Base-by-base conservation (phyloP, 2,888 invertebrate species). In the Deilephila porcellus region DNA sequence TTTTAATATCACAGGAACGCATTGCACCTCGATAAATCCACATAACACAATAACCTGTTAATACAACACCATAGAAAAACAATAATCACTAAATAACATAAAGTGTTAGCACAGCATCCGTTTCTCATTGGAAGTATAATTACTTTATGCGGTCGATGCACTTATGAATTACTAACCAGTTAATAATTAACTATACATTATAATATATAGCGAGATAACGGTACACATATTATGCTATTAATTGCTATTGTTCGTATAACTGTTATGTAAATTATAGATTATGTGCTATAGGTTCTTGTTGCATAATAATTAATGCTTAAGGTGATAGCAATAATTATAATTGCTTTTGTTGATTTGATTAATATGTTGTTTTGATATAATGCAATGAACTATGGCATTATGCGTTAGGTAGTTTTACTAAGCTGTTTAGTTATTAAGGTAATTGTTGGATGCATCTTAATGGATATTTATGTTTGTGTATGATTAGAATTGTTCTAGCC, bases 131-230 rank as follows among this genome's bases (percentile, higher is more conserved):
- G 34, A 17, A 34, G 56, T 64, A 37, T 72, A 72, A 72, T 72
- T 72, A 59, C 29, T 60, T 72, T 64, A 64, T 37, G 34, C 72
- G 64, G 72, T 72, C 72, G 72, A 67, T 72, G 72, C 72, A 60
- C 72, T 56, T 53, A n/a, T 72, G 56, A 64, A 34, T 72, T 72
- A 72, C 59, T 67, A 72, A 64, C 20, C 53, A 62, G 63, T 19
- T 72, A 53, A 63, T 72, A 20, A 72, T 60, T 37, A 63, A 32
- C 34, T 37, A 14, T 14, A 8, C 20, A 5, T 45, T 52, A 67
- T 67, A 67, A 67, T 63, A 63, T 37, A 63, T 29, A 34, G 63
- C 17, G 14, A 25, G 67, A 67, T 52, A 52, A 67, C 67, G 45
- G 67, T 52, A 45, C 5, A 25, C 52, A 45, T 67, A 25, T 67